Conservation (phyloP, 2,888 invertebrate genomes). For the Dicycla oo region DNA sequence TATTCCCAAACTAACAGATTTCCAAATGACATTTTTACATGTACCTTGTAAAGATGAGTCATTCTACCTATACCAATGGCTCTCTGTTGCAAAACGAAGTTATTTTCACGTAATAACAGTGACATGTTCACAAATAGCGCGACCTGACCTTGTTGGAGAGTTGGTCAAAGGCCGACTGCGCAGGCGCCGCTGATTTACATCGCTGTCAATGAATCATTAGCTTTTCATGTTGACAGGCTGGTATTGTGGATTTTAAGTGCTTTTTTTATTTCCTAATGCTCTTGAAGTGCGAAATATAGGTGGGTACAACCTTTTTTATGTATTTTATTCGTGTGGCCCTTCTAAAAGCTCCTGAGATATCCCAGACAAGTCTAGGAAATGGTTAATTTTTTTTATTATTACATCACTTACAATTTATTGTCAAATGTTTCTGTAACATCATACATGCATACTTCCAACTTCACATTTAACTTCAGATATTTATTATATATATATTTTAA, state of each 20-base stretch:
- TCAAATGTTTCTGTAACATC: neutral
- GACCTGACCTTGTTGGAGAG: conserved; percentile 44
- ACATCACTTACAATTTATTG: neutral
- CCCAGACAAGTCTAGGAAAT: neutral
- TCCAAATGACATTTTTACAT: neutral
- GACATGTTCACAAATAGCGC: conserved; percentile 32
- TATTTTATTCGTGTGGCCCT: neutral
- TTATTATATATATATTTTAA: no score
- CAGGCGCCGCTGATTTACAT: conserved; percentile 51
- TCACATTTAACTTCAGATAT: no score
- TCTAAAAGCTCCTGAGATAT: neutral
- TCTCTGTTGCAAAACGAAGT: conserved; percentile 40
- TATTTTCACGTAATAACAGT: conserved; percentile 49
- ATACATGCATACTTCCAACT: no score
- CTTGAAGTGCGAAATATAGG: neutral
- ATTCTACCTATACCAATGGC: conserved; percentile 16
- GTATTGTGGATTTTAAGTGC: neutral
- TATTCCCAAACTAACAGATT: neutral
- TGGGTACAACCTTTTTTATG: neutral
- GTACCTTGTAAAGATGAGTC: conserved; percentile 31
- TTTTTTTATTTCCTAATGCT: neutral
- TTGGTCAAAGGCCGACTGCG: conserved; percentile 45
- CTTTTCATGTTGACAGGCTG: conserved; percentile 23
- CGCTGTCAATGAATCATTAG: conserved; percentile 45
- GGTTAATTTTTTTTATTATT: neutral